Conservation (phyloP, 1,140 invertebrate genomes). For the Listronotus bonariensis region DNA sequence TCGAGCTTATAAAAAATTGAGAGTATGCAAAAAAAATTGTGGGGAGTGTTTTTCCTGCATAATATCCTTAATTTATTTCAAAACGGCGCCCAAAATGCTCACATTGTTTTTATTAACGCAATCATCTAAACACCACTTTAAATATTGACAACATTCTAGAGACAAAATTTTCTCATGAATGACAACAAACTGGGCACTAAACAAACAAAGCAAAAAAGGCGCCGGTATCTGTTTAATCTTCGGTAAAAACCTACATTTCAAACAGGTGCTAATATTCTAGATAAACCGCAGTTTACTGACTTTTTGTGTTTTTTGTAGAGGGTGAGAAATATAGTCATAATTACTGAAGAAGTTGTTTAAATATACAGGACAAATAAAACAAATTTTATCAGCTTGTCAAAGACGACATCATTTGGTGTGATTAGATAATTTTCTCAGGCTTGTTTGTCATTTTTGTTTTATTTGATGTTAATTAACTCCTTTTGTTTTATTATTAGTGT, state of each 20-base stretch:
- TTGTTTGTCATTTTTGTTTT: neutral
- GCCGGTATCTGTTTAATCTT: conserved; percentile 8
- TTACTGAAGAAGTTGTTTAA: conserved; percentile 28
- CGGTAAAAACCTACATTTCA: conserved; percentile 5
- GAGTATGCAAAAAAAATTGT: no score
- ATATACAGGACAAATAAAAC: conserved; percentile 4
- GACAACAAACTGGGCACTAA: conserved; percentile 20
- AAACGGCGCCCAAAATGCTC: no score
- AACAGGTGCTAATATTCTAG: conserved; percentile 10
- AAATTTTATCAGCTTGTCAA: conserved; percentile 19
- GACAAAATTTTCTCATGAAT: conserved; percentile 26
- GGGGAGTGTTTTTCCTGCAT: no score
- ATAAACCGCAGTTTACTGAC: conserved; percentile 14
- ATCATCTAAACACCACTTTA: neutral
- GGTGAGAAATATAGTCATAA: conserved; percentile 25
- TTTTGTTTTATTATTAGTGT: neutral
- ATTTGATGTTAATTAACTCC: neutral
- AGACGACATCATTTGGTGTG: conserved; percentile 15
- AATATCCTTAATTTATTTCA: no score
- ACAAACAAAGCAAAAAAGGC: conserved; percentile 24
- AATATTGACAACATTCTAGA: conserved; percentile 10
- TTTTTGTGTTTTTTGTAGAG: conserved; percentile 6
- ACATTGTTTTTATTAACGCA: no score
- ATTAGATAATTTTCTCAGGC: conserved; percentile 23
- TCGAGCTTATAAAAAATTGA: no score